These are phyloP conservation scores for Drosophila mayri DNA, from an alignment of 1,140 invertebrate species.

Conservation along the genomic window DNA sequence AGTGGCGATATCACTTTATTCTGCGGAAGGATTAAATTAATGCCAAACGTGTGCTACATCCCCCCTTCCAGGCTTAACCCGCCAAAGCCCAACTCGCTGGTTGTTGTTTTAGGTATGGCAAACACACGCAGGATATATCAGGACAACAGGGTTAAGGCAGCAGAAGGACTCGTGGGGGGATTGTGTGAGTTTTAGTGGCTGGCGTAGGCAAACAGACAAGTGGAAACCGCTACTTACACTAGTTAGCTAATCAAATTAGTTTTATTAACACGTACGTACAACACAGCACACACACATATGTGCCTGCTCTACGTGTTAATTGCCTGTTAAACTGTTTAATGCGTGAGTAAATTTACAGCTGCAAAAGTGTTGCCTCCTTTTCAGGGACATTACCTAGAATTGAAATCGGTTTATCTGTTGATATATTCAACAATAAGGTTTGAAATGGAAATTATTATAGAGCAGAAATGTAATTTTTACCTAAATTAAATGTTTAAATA, in stretches of 20 bases:
- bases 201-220: conserved; percentile 71
- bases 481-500: not conserved
- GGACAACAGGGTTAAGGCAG: not conserved
- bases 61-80: conserved; percentile 5
- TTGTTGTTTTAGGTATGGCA: conserved; percentile 74
- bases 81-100: conserved; percentile 30
- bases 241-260: conserved; percentile 81
- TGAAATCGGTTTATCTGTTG: not conserved
- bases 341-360: conserved; percentile 14
- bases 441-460: not conserved
- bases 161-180: not conserved
- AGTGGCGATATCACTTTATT: conserved; percentile 84
- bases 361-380: conserved; percentile 55
- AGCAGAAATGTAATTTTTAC: not conserved
- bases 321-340: conserved; percentile 75
- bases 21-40: conserved; percentile 84
- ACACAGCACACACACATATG: conserved; percentile 43
- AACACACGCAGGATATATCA: conserved; percentile 28
- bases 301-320: conserved; percentile 67
- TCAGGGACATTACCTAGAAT: not conserved
- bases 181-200: conserved; percentile 34
- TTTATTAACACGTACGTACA: conserved; percentile 80
- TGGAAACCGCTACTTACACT: conserved; percentile 79
- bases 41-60: conserved; percentile 69
- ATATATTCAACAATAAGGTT: not conserved